Evolutionary conservation across 2,113 vertebrate species (phyloP), one percentile per base, ranked within the genome.

Genomic region (Zosterops japonicus): DNA sequence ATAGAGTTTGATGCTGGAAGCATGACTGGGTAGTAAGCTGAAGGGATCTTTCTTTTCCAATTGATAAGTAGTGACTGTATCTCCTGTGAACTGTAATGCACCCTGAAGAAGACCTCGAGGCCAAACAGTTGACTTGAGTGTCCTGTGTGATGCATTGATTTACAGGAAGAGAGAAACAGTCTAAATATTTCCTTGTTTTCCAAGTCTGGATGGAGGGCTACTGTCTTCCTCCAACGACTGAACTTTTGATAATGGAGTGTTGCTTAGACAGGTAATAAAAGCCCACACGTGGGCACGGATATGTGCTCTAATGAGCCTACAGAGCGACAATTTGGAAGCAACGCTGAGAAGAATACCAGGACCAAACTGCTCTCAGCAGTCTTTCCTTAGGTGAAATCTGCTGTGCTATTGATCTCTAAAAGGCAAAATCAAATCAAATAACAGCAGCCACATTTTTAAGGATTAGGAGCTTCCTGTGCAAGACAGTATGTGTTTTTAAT

Each of bases 391-490:
- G 89, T 96, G 79, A 94, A 95, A 84, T 93, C 93, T 96, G 80
- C 70, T 78, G 9, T 29, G 41, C 14, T 83, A 90, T 91, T 84
- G 87, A 85, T 97, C 76, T 94, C 69, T 90, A 94, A 97, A 96
- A 96, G 83, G 87, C 94, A 97, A 39, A 39, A 39, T 39, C 39
- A 39, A 97, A 95, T 89, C 87, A 79, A 97, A 84, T 91, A 87
- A 69, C 61, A 95, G 61, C 88, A 87, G 77, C 29, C 64, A 93
- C 95, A 93, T 94, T 97, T 97, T 87, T 81, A 89, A 95, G 94
- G 93, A 97, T 96, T 96, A 95, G 80, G 85, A 87, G 85, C 81
- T 96, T 97, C 90, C 95, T 86, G 55, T 85, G 64, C 88, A 94
- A 90, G 94, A 94, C 88, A 78, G 67, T 88, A 46, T 87, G 67